Conservation (phyloP, 1,140 invertebrate genomes). For the Drosophila ironensis region DNA sequence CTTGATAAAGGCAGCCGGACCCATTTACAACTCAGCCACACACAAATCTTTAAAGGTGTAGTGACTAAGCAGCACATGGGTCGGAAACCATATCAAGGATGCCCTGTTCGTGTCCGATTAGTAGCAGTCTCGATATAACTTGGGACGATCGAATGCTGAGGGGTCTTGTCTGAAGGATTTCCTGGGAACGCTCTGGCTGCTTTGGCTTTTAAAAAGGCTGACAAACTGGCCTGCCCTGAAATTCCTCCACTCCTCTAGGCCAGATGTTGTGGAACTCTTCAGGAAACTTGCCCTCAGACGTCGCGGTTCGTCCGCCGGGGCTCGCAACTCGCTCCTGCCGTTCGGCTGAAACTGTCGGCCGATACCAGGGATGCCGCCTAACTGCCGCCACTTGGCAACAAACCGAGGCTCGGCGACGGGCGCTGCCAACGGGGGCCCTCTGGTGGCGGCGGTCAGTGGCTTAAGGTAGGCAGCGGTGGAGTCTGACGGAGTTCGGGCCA, state of each 20-base stretch:
- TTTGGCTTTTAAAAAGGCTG: conserved; percentile 5
- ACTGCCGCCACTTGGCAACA: conserved; percentile 2
- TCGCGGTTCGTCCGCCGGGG: not conserved
- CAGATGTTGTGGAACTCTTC: not conserved
- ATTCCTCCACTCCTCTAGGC: not conserved
- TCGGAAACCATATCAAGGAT: not conserved
- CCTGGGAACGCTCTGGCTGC: not conserved
- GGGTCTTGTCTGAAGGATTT: not conserved
- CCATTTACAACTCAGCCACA: conserved; percentile 6
- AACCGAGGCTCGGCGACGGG: not conserved
- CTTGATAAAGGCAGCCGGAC: not conserved
- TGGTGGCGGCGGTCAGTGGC: not conserved
- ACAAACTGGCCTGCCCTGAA: not conserved
- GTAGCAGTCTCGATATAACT: conserved; percentile 6
- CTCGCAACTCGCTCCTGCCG: not conserved
- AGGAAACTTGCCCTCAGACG: too few species aligned
- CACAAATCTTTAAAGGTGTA: not conserved
- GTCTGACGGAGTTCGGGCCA: not conserved
- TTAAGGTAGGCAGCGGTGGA: conserved; percentile 2
- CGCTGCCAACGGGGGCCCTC: not conserved
- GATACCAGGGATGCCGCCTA: not conserved
- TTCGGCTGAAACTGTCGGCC: not conserved
- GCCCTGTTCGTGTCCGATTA: not conserved
- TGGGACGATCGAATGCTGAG: not conserved
- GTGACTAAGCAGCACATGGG: not conserved